Evolutionary conservation across 2,113 vertebrate species (phyloP), one percentile per base, ranked within the genome.

Genomic region (Brevimyrus niger): DNA sequence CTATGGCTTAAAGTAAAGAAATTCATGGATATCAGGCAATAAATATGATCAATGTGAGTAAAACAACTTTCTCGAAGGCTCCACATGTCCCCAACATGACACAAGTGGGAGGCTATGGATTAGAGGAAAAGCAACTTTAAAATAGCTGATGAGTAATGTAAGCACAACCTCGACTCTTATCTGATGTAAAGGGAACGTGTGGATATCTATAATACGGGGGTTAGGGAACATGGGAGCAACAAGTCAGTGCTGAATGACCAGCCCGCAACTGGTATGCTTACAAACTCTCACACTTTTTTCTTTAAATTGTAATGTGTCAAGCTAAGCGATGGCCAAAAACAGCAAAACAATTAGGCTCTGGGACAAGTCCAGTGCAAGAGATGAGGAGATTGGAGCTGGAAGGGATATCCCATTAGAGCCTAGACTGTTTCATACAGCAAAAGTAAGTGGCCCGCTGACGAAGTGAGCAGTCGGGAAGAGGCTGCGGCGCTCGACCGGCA

Each of bases 271-370:
- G 35, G 35, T 65, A 61, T 42, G 87, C 87, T 38, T 42, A 50
- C 91, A 90, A 93, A 92, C 93, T 91, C 92, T 94, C 90, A 92
- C 92, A 92, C 94, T 91, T 85, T 90, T 73, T 90, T 93, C 86
- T 92, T 84, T 61, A 80, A 91, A 90, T 87, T 88, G 69, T 48
- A 93, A 91, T 87, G 44, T 38, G 90, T 80, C 27, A 35, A 86
- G 83, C 23, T 87, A 80, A 80, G 46, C 89, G 90, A 92, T 42
- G 35, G 89, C 89, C 89, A 90, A 90, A 91, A 91, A 92, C 80
- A 69, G 2, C 80, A 35, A 89, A 92, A 92, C 88, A 90, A 91
- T 92, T 90, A 69, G 61, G 55, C 83, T 51, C 73, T 93, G 92
- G 91, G 50, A 38, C 0, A 3, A 61, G 73, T 92, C 93, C 92